These are phyloP conservation scores for Leptinotarsa juncta DNA, from an alignment of 2,888 invertebrate species.

Conservation along the genomic window DNA sequence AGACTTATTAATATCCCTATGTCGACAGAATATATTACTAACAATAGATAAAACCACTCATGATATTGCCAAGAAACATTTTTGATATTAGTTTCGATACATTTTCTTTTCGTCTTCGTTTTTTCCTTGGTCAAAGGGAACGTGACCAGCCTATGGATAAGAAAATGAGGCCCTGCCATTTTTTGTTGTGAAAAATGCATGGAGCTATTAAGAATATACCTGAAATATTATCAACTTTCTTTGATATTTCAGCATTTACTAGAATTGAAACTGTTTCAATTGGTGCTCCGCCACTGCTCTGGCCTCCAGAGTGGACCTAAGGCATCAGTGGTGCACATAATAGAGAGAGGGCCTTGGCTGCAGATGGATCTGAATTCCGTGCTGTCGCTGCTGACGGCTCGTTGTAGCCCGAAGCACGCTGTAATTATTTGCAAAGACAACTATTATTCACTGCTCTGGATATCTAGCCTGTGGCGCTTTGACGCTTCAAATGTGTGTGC, in stretches of 20 bases:
- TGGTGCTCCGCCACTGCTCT: background rate
- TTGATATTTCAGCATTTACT: background rate
- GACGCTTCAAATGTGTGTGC: slow-evolving; percentile 13
- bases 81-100: no score
- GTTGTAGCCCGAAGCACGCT: slow-evolving; percentile 50
- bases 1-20: no score
- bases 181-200: no score
- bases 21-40: no score
- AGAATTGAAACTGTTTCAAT: background rate
- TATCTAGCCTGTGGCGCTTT: background rate
- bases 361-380: slow-evolving; percentile 35
- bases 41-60: no score
- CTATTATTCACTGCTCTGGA: slow-evolving; percentile 53
- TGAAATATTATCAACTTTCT: no score
- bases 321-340: slow-evolving; percentile 36
- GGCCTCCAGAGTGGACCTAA: slow-evolving; percentile 29
- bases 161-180: no score
- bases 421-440: slow-evolving; percentile 60
- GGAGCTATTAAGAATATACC: no score
- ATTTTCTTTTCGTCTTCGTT: no score
- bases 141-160: no score
- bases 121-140: no score
- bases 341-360: slow-evolving; percentile 29
- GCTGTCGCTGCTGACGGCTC: slow-evolving; percentile 49
- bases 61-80: no score